Evolutionary conservation across 2,888 invertebrate species (phyloP), one percentile per base, ranked within the genome.

Genomic region (Asteroscopus sphinx): DNA sequence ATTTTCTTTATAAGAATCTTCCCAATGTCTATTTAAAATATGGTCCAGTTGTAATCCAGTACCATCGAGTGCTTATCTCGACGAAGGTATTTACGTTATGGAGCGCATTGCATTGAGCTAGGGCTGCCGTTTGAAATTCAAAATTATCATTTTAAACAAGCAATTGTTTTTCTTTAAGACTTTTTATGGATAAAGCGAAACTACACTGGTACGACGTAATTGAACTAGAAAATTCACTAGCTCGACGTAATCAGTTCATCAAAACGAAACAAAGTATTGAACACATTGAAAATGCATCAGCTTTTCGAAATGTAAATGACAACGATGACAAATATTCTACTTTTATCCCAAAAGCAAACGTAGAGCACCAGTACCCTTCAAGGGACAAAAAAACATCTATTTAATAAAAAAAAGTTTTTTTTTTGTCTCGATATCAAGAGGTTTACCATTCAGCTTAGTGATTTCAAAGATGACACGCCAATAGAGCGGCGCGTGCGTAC

Each of bases 41-140:
- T 28, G 9, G 28, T 9, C 6, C 53, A 28, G 49, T 30, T 41
- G 58, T 63, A 80, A 79, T 80, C 73, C 77, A 73, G 73, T 57
- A 74, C 69, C 80, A 74, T 80, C 77, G 74, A 66, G 56, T 57
- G 76, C 72, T 81, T 81, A 82, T 81, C 79, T 80, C 33, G 36
- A 17, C 30, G 46, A 54, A 71, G 54, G 68, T 40, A n/a, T n/a
- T n/a, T n/a, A 68, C 53, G 66, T 63, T 58, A 52, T 71, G 74
- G 72, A 69, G 74, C 71, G 76, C 68, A 42, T 9, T 13, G 57
- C 66, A 74, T 77, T 74, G 67, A 69, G 55, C 59, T 73, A 65
- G 64, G 81, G 74, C 46, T 70, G 60, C 7, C 45, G 25, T 5
- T 32, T 32, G 2, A 12, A 4, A 12, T n/a, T 12, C 6, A 2